phyloP scores from a whole-genome alignment of 2,888 invertebrate genomes.

The Dasysyrphus tricinctus region DNA sequence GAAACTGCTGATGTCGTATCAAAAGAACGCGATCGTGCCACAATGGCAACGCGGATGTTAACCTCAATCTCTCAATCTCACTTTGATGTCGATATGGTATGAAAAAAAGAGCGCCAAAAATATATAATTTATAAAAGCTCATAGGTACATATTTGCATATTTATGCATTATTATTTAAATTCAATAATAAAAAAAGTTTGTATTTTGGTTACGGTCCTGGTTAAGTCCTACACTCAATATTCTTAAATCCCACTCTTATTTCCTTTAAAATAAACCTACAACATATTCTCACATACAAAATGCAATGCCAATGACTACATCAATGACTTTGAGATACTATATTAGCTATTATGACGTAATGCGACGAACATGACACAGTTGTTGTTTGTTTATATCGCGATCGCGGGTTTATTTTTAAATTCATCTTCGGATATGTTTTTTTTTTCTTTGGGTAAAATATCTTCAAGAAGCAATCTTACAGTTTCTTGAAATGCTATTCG shows the following conservation, averaged over 20 bases:
- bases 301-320: constrained; percentile 68
- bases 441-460: not conserved
- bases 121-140: too few relatives aligned
- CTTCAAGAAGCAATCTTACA: not conserved
- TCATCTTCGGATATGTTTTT: constrained; percentile 16
- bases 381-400: constrained; percentile 34
- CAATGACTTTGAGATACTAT: constrained; percentile 41
- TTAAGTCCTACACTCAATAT: not conserved
- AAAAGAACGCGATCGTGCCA: too few relatives aligned
- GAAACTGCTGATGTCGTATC: too few relatives aligned
- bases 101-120: too few relatives aligned
- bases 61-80: too few relatives aligned
- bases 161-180: too few relatives aligned
- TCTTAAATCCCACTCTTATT: constrained; percentile 13
- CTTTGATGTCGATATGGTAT: too few relatives aligned
- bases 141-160: too few relatives aligned
- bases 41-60: too few relatives aligned
- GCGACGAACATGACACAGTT: constrained; percentile 66
- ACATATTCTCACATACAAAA: not conserved
- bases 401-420: constrained; percentile 58
- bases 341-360: constrained; percentile 63
- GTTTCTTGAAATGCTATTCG: not conserved
- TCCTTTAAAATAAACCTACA: not conserved
- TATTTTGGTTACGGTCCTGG: not conserved
- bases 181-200: too few relatives aligned